Base-by-base conservation (phyloP, 2,888 invertebrate species). In the Netelia virgata region DNA sequence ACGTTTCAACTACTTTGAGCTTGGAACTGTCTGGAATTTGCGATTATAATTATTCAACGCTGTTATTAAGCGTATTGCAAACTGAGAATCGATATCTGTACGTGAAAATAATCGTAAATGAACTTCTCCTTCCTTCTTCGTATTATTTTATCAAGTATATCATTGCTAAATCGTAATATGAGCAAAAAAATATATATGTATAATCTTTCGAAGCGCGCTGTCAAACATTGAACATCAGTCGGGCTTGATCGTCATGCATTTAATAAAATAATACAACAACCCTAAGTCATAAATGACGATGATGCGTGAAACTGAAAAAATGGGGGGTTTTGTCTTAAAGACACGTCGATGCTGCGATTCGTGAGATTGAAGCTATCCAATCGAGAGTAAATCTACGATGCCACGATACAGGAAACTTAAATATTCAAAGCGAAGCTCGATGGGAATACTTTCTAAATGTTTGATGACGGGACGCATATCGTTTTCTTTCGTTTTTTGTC, bases 1-100 rank as follows among this genome's bases (percentile, higher is more conserved):
- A 14, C 61, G 57, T 61, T 79, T 63, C 20, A 72, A 76, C 73
- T 74, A 82, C 9, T 84, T 84, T 84, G 84, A 84, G 84, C 84
- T 74, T 78, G 82, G 77, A 82, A 84, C 81, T 64, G 55, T 74
- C 68, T 41, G 69, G 50, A 78, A 69, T 64, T 78, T 59, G 63
- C 36, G 41, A 74, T 64, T 64, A 68, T 70, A 70, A 81, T 57
- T 78, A 82, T 70, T 77, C 73, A 74, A 78, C 78, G 36, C 55
- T 50, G 23, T 78, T 78, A 61, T 72, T 78, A 83, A 73, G 82
- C 84, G 69, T 81, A 82, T 63, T 63, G 41, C 68, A 78, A 63
- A 70, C 57, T 53, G 64, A 77, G 59, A 70, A 74, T 74, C 47
- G 47, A 72, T 59, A 63, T 55, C 9, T 10, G 70, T 64, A 41